Evolutionary conservation across 1,140 invertebrate species (phyloP).

Genomic region (Dreissena polymorpha): DNA sequence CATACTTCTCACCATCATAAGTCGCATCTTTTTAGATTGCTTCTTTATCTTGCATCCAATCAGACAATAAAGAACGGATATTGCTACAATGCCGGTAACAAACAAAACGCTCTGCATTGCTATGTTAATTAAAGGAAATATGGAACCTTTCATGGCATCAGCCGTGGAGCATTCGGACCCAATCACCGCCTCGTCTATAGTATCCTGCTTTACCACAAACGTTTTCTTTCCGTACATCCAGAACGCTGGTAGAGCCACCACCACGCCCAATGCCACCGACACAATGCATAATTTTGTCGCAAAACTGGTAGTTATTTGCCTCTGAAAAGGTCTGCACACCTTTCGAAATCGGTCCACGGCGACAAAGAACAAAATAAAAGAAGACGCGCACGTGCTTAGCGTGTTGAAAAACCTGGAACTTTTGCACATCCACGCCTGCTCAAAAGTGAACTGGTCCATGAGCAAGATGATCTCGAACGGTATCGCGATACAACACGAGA

Average conservation of each 20-base stretch:
- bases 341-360: constrained; percentile 40
- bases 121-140: constrained; percentile 21
- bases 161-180: constrained; percentile 27
- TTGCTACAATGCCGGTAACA: constrained; percentile 19
- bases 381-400: constrained; percentile 7
- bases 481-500: constrained; percentile 28
- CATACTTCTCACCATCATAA: background rate
- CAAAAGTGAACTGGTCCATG: constrained; percentile 9
- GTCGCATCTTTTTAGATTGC: background rate
- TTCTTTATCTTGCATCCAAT: background rate
- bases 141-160: constrained; percentile 11
- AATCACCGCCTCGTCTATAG: background rate
- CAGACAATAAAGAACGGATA: constrained; percentile 23
- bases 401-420: constrained; percentile 22
- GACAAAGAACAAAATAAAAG: constrained; percentile 20
- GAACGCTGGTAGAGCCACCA: background rate
- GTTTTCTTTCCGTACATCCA: constrained; percentile 21
- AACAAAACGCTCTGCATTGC: constrained; percentile 9
- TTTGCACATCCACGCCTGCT: constrained; percentile 22
- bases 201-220: constrained; percentile 3
- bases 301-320: constrained; percentile 31
- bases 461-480: constrained; percentile 22
- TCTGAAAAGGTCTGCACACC: constrained; percentile 23
- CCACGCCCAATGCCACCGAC: background rate
- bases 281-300: constrained; percentile 7